These are phyloP conservation scores for Magallana ariakensis DNA, from an alignment of 1,140 invertebrate genomes.

Conservation along the genomic window DNA sequence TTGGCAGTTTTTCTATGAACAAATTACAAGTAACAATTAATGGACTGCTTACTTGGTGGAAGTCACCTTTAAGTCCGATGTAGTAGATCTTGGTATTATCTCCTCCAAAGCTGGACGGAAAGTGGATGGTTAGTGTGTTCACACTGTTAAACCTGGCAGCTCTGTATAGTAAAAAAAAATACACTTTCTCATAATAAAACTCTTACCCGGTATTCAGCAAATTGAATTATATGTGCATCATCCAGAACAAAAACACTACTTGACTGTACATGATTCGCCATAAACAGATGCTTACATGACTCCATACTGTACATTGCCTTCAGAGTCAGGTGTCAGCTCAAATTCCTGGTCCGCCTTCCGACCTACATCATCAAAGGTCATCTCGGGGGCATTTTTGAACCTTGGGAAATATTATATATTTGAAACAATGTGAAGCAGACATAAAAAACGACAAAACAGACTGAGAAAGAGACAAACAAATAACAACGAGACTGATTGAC, in stretches of 20 bases:
- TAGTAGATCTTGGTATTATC: constrained; percentile 94
- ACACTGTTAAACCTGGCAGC: constrained; percentile 94
- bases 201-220: neutral
- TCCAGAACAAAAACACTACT: neutral
- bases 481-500: too few species aligned
- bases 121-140: constrained; percentile 92
- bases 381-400: constrained; percentile 93
- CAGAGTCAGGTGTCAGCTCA: constrained; percentile 89
- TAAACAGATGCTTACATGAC: constrained; percentile 86
- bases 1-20: too few species aligned
- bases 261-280: neutral
- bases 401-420: constrained; percentile 80
- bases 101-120: constrained; percentile 91
- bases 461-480: too few species aligned
- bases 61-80: constrained; percentile 96
- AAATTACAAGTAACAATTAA: too few species aligned
- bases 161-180: constrained; percentile 81
- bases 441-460: too few species aligned
- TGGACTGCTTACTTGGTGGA: constrained; percentile 83
- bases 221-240: neutral
- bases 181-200: too few species aligned
- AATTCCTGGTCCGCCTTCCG: constrained; percentile 92
- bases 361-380: constrained; percentile 94
- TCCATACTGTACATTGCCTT: constrained; percentile 91
- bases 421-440: too few species aligned